Evolutionary conservation across 2,797 vertebrate species (phyloP).

Genomic region (Coendou prehensilis): DNA sequence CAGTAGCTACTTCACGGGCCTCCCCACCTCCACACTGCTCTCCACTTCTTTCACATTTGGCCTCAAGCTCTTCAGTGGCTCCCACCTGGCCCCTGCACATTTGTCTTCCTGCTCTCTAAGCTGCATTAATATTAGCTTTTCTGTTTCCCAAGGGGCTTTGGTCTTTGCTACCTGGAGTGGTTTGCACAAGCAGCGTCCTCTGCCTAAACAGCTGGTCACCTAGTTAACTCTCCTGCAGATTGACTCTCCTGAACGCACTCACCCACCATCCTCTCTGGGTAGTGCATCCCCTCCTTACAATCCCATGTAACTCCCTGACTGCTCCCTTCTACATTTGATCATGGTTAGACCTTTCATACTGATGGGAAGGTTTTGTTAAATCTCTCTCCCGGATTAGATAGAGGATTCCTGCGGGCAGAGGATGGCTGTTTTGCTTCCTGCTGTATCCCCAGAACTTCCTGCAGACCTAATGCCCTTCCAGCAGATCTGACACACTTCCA

Average conservation of each 20-base stretch:
- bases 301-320: neutral
- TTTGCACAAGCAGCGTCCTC: neutral
- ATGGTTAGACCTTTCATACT: neutral
- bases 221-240: neutral
- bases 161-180: neutral
- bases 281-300: rapidly evolving
- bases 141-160: no score
- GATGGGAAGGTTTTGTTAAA: neutral
- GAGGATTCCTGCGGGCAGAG: neutral
- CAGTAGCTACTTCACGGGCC: neutral
- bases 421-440: neutral
- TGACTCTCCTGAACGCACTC: neutral
- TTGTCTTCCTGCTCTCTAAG: neutral
- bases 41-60: neutral
- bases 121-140: neutral
- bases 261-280: neutral
- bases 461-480: rapidly evolving
- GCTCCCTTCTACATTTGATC: neutral
- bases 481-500: neutral
- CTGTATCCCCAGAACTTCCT: neutral
- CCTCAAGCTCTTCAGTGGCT: neutral
- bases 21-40: neutral
- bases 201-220: neutral
- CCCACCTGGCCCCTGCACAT: neutral
- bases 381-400: neutral